phyloP scores from a whole-genome alignment of 2,888 invertebrate species.

The Scaptomyza parva region DNA sequence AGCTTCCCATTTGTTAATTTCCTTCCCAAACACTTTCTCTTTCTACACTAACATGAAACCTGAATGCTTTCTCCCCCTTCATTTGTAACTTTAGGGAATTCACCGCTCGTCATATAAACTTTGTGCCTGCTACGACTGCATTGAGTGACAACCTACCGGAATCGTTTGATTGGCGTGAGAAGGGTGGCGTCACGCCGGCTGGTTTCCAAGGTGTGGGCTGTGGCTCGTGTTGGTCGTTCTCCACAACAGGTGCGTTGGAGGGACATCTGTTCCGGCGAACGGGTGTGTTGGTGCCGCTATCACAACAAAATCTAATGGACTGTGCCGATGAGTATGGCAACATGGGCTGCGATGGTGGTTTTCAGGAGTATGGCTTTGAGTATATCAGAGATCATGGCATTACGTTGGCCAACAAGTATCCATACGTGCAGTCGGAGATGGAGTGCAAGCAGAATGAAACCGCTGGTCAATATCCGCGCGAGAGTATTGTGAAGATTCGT shows the following conservation, averaged over 20 bases:
- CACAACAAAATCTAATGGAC: conserved; percentile 84
- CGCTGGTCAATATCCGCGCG: conserved; percentile 61
- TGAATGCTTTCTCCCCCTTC: background rate
- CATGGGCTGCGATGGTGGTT: conserved; percentile 84
- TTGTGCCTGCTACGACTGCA: conserved; percentile 61
- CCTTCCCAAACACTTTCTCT: background rate
- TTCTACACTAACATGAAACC: background rate
- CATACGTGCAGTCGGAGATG: conserved; percentile 80
- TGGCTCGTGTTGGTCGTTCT: conserved; percentile 83
- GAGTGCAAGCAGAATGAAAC: conserved; percentile 81
- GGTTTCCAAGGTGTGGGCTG: conserved; percentile 82
- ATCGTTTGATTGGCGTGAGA: conserved; percentile 83
- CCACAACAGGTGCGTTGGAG: conserved; percentile 82
- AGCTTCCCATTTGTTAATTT: background rate
- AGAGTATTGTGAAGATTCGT: conserved; percentile 74
- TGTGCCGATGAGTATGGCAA: conserved; percentile 83
- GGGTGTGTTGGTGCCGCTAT: conserved; percentile 81
- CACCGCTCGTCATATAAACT: conserved; percentile 76
- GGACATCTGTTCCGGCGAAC: conserved; percentile 83
- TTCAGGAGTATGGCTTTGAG: conserved; percentile 83
- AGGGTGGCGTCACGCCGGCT: conserved; percentile 82
- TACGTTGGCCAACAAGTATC: conserved; percentile 81
- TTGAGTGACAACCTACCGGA: conserved; percentile 72
- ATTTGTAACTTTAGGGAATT: conserved; percentile 60
- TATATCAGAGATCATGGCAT: conserved; percentile 83